phyloP scores from a whole-genome alignment of 2,888 invertebrate species.

The Microplitis deprimator region DNA sequence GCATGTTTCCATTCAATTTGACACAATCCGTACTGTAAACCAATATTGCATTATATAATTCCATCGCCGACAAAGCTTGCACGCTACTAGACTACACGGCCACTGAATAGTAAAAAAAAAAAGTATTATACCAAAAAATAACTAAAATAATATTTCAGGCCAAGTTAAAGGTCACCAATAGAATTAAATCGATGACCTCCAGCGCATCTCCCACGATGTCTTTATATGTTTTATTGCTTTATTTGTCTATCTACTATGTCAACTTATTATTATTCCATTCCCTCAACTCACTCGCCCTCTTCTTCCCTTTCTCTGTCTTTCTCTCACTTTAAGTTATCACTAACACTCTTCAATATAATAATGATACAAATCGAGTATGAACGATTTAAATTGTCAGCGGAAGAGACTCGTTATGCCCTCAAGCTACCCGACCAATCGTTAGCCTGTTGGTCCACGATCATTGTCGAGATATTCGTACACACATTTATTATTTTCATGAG shows the following conservation, averaged over 20 bases:
- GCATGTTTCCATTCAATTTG: no score
- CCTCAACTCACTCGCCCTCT: background rate
- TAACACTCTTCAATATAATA: conserved; percentile 23
- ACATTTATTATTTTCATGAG: background rate
- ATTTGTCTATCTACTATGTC: background rate
- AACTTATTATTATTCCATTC: background rate
- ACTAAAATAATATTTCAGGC: background rate
- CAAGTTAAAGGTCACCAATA: background rate
- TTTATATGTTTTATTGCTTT: background rate
- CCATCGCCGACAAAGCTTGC: no score
- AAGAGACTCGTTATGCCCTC: conserved; percentile 68
- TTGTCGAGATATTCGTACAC: conserved; percentile 45
- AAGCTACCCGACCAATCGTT: conserved; percentile 59
- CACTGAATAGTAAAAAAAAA: no score
- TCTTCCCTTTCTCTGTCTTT: conserved; percentile 7
- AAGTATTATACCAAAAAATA: no score
- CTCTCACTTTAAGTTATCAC: conserved; percentile 21
- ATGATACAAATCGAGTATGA: conserved; percentile 39
- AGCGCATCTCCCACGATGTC: background rate
- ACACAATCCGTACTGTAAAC: no score
- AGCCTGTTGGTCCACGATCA: conserved; percentile 58
- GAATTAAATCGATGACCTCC: background rate
- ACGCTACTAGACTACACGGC: no score
- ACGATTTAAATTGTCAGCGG: conserved; percentile 65
- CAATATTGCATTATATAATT: no score